These are phyloP conservation scores for Montipora efflorescens DNA, from an alignment of 64 coral and sea anemone species.

Conservation along the genomic window DNA sequence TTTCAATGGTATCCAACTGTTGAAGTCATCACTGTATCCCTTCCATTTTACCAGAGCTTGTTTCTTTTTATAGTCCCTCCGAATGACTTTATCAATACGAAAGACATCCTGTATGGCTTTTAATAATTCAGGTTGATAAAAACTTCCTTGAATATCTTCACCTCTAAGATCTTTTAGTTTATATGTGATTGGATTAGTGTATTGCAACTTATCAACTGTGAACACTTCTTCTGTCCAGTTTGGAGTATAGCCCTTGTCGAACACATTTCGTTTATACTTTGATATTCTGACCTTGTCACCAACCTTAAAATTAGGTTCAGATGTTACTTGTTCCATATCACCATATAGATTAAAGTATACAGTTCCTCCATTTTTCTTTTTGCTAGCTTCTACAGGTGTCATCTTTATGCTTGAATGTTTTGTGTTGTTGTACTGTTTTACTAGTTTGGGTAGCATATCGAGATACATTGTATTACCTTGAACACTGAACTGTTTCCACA, in stretches of 20 bases:
- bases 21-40: constrained; percentile 41
- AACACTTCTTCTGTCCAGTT: constrained; percentile 68
- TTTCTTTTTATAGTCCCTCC: constrained; percentile 50
- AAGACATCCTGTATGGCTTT: constrained; percentile 16
- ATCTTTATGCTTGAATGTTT: constrained; percentile 44
- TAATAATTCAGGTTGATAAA: constrained; percentile 52
- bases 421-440: constrained; percentile 31
- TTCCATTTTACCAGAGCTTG: constrained; percentile 47
- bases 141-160: constrained; percentile 13
- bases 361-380: constrained; percentile 37
- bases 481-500: constrained; percentile 62
- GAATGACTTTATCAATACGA: constrained; percentile 54
- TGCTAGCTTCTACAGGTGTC: constrained; percentile 28
- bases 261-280: constrained; percentile 35
- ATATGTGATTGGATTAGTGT: constrained; percentile 50
- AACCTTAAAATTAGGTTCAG: constrained; percentile 24
- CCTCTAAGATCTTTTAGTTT: constrained; percentile 30
- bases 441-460: constrained; percentile 2
- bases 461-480: constrained; percentile 23
- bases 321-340: constrained; percentile 22
- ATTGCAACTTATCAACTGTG: constrained; percentile 40
- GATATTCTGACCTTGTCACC: constrained; percentile 41
- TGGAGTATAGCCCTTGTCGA: constrained; percentile 36
- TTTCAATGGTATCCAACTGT: background rate
- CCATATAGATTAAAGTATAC: constrained; percentile 66